phyloP scores from a whole-genome alignment of 2,888 invertebrate genomes.

The Pandemis heparana region DNA sequence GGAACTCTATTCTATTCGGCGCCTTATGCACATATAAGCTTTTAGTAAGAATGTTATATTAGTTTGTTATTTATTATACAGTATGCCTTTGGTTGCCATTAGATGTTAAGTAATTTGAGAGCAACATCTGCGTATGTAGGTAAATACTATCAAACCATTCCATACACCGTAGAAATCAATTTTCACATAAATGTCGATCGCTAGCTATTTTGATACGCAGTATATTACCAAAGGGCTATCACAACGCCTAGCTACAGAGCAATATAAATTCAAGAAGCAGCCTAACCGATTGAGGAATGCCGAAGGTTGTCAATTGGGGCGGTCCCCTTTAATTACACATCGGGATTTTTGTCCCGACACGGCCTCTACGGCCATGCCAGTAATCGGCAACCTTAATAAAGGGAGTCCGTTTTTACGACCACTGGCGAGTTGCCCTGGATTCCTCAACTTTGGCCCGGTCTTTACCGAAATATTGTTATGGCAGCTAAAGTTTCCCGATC shows the following conservation, averaged over 20 bases:
- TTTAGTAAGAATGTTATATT: no score
- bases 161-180: no score
- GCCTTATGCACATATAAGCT: no score
- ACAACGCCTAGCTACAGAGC: neutral
- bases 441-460: constrained; percentile 73
- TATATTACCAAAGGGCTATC: neutral
- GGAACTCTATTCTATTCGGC: no score
- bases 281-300: constrained; percentile 12
- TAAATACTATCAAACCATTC: no score
- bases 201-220: neutral
- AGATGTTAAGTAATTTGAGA: no score
- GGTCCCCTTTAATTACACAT: constrained; percentile 39
- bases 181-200: neutral
- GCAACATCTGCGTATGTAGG: no score
- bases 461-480: constrained; percentile 68
- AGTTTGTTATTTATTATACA: no score
- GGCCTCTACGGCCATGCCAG: constrained; percentile 33
- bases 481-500: constrained; percentile 65
- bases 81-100: no score
- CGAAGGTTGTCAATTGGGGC: constrained; percentile 31
- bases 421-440: constrained; percentile 70
- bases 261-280: constrained; percentile 1
- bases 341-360: constrained; percentile 34
- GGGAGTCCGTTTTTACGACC: constrained; percentile 61
- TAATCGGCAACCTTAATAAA: constrained; percentile 43